Evolutionary conservation across 2,113 vertebrate genomes (phyloP), one percentile per base, ranked within the genome.

Genomic region (Oryzias curvinotus): DNA sequence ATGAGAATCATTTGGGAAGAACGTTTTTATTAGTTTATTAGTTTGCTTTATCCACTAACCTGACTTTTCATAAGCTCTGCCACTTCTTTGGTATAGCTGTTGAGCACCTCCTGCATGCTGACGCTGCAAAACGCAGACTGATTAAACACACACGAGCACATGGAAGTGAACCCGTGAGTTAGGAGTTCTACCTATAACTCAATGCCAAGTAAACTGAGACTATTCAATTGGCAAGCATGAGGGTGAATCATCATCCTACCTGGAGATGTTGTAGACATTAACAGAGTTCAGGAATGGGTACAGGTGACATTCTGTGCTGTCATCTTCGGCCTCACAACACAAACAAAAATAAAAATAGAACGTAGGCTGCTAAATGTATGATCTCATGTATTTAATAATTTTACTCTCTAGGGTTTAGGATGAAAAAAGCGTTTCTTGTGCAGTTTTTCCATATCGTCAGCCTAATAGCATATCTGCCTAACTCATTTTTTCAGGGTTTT

Each of bases 71-170:
- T 21, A 4, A 91, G 62, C n/a, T 73, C 36, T 14, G 44, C 51
- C 10, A 78, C 70, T 52, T 77, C 83, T 57, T 44, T 80, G 69
- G 47, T 82, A 82, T 88, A 92, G 51, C 25, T 57, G 0, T 5
- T 26, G 45, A 91, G 80, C 26, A 87, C 36, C 3, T 77, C 52
- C 44, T 85, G 77, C 58, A 91, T 82, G 52, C 55, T 79, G 23
- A 69, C 28, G 56, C 91, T 92, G 74, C 28, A 8, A 26, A 41
- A 58, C 25, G 46, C 50, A 41, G 2, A 63, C 41, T 43, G 14
- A 47, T 62, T 52, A 71, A 68, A 74, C 14, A 59, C 5, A 57
- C 28, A 14, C 41, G 47, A 23, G 26, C 62, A 4, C 8, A 13
- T 25, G 8, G 14, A 1, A 26, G 47, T 36, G 8, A 15, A 26